phyloP scores from a whole-genome alignment of 1,140 invertebrate genomes.

The Hetaerina americana region DNA sequence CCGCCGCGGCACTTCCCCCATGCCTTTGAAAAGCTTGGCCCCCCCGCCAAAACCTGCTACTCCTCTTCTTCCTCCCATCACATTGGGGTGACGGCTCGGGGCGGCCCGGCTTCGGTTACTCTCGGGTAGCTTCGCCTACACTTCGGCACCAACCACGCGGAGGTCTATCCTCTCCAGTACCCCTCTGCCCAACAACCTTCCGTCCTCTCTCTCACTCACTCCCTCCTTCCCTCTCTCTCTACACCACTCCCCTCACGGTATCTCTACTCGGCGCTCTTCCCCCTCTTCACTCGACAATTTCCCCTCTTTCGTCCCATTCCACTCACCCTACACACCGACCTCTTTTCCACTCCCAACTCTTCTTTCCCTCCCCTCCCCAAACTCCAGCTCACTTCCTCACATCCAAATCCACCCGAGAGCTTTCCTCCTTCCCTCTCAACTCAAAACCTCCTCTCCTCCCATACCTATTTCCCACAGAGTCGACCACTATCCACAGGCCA shows the following conservation, averaged over 20 bases:
- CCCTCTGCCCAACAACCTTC: not conserved
- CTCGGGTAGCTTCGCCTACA: not conserved
- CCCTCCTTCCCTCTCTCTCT: not conserved
- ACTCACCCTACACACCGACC: too few species aligned
- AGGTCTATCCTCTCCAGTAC: not conserved
- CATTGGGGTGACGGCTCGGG: not conserved
- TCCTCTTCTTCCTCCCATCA: not conserved
- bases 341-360: too few species aligned
- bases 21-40: not conserved
- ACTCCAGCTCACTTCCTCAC: too few species aligned
- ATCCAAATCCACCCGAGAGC: too few species aligned
- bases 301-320: too few species aligned
- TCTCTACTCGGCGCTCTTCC: too few species aligned
- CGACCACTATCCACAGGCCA: not conserved
- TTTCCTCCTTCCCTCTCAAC: not conserved
- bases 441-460: not conserved
- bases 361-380: too few species aligned
- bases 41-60: not conserved
- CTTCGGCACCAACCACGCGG: not conserved
- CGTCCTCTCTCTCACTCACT: not conserved
- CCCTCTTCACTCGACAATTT: not conserved
- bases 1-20: not conserved
- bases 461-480: not conserved
- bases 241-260: too few species aligned
- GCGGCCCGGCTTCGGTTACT: not conserved